Percentiles rank a stretch among this genome's conserved stretches.
Conservation (phyloP, 2,797 vertebrate species). For the Glyptemys insculpta region DNA sequence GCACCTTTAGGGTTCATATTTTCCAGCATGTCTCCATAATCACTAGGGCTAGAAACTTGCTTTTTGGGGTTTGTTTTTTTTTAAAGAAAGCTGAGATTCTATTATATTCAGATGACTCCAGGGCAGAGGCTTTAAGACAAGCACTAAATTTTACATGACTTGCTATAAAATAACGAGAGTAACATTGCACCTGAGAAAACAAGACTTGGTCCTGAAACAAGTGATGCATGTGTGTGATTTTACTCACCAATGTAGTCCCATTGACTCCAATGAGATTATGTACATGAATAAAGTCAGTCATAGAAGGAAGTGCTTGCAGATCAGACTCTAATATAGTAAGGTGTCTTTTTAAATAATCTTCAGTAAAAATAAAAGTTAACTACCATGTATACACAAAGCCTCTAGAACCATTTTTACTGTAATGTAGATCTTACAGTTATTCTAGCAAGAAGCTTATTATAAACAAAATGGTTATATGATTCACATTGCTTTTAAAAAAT, state of each 20-base stretch:
- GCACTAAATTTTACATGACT: not conserved
- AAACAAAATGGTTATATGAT: not conserved
- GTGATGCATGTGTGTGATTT: not conserved
- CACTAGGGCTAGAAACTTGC: not conserved
- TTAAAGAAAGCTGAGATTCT: not conserved
- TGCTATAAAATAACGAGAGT: not conserved
- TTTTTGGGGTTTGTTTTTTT: not conserved
- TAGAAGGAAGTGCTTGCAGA: rapidly evolving
- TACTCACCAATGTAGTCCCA: not conserved
- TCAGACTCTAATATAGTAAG: not conserved
- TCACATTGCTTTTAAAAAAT: not conserved
- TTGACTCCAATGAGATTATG: not conserved
- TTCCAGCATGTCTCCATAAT: not conserved
- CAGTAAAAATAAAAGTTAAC: constrained; percentile 20
- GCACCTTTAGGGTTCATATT: not conserved
- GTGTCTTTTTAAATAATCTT: not conserved
- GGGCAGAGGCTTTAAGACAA: constrained; percentile 4
- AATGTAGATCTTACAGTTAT: not conserved
- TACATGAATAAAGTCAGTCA: not conserved
- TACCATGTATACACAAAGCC: not conserved
- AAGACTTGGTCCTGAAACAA: not conserved
- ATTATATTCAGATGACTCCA: not conserved
- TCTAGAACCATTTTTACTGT: constrained; percentile 6
- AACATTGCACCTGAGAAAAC: not conserved
- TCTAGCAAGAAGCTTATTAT: not conserved